Percentiles rank a stretch among this genome's conserved stretches.
Evolutionary conservation across 2,888 invertebrate genomes (phyloP).

Genomic region (Odontothrips loti): DNA sequence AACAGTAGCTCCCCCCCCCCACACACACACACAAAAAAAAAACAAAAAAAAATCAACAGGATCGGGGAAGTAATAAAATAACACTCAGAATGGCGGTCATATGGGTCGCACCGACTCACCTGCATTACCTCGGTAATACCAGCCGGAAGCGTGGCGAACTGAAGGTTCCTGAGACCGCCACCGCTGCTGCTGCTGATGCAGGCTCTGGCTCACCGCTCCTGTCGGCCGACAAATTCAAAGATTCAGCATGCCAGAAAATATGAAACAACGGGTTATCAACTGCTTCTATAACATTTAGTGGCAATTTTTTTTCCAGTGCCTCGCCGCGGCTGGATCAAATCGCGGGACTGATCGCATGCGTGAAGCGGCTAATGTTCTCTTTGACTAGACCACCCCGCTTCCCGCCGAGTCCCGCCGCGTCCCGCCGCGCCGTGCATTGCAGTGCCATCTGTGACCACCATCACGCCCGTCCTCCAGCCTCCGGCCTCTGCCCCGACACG

Average conservation of each 20-base stretch:
- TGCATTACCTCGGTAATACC: not conserved
- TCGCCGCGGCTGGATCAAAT: not conserved
- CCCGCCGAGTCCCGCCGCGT: not conserved
- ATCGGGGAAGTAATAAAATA: too few species aligned
- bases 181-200: not conserved
- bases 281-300: not conserved
- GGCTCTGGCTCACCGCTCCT: not conserved
- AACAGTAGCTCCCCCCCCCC: not conserved
- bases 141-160: not conserved
- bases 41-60: too few species aligned
- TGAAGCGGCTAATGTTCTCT: conserved; percentile 1
- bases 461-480: not conserved
- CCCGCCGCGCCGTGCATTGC: not conserved
- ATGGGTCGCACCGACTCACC: not conserved
- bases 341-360: not conserved
- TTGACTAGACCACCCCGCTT: not conserved
- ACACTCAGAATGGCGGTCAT: too few species aligned
- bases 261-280: not conserved
- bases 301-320: not conserved
- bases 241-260: not conserved
- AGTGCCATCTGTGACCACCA: not conserved
- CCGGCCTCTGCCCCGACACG: not conserved
- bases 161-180: not conserved
- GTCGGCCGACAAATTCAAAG: not conserved
- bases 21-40: too few species aligned